phyloP scores from a whole-genome alignment of 2,888 invertebrate species.

The Teleiodes luculella region DNA sequence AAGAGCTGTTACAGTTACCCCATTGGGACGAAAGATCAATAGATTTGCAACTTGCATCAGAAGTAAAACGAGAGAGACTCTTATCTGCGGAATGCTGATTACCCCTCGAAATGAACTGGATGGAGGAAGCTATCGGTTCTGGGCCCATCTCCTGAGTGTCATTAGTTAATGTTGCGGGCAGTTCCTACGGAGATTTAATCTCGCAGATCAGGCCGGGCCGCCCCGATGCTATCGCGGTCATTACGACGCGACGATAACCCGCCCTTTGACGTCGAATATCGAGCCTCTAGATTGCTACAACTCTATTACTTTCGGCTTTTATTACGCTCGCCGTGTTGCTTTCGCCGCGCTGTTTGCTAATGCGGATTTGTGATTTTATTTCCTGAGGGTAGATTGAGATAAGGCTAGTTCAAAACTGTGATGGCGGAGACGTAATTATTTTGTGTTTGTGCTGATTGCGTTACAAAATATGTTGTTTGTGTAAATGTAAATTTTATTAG shows the following conservation, averaged over 20 bases:
- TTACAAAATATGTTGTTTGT: neutral
- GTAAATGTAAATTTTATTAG: too few relatives aligned
- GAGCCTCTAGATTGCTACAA: constrained; percentile 40
- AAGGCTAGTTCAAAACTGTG: neutral
- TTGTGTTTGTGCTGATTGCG: neutral
- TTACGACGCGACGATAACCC: constrained; percentile 55
- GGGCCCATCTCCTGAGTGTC: constrained; percentile 53
- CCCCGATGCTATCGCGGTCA: constrained; percentile 45
- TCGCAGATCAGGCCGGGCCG: constrained; percentile 50
- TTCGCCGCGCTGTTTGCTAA: constrained; percentile 2
- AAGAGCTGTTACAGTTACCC: too few relatives aligned
- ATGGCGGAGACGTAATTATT: neutral
- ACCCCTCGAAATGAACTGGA: constrained; percentile 52
- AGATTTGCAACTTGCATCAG: constrained; percentile 8
- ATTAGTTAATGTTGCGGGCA: constrained; percentile 70
- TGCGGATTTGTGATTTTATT: constrained; percentile 9
- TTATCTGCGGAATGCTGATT: constrained; percentile 38
- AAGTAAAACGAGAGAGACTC: constrained; percentile 23
- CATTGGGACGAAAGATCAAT: neutral
- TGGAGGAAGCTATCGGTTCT: constrained; percentile 46
- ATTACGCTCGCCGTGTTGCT: constrained; percentile 26
- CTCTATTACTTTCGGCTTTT: constrained; percentile 48
- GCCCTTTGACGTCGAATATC: constrained; percentile 37
- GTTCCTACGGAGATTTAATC: constrained; percentile 60
- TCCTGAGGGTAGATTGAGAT: constrained; percentile 4